Evolutionary conservation across 2,888 invertebrate genomes (phyloP).

Genomic region (Lithosia quadra): DNA sequence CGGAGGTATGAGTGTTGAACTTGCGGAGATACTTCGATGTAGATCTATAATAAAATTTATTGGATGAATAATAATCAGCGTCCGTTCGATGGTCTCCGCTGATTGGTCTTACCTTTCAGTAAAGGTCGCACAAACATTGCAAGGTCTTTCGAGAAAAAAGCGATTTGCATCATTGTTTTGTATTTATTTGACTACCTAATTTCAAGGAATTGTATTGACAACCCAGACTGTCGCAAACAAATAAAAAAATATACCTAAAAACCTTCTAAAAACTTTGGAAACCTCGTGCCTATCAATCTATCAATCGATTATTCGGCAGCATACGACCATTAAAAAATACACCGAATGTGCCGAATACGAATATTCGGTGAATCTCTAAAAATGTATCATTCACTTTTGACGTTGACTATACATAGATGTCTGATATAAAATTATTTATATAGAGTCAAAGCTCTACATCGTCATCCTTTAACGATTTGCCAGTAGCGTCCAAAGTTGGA

Average conservation of each 20-base stretch:
- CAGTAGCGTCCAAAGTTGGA: too few relatives aligned
- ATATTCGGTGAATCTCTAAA: too few relatives aligned
- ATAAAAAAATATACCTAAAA: too few relatives aligned
- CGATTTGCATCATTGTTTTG: slow-evolving; percentile 38
- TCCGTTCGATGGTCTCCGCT: slow-evolving; percentile 27
- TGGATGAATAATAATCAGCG: slow-evolving; percentile 40
- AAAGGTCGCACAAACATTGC: slow-evolving; percentile 54
- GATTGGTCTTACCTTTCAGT: slow-evolving; percentile 55
- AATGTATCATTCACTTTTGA: too few relatives aligned
- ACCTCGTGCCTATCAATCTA: neutral
- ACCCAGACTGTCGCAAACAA: slow-evolving; percentile 4
- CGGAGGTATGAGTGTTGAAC: slow-evolving; percentile 53
- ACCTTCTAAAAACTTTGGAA: neutral
- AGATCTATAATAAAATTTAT: slow-evolving; percentile 31
- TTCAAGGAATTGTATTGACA: slow-evolving; percentile 22
- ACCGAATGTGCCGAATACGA: too few relatives aligned
- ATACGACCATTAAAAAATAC: too few relatives aligned
- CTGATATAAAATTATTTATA: too few relatives aligned
- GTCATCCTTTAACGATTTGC: too few relatives aligned
- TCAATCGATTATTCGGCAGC: too few relatives aligned
- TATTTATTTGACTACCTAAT: slow-evolving; percentile 62
- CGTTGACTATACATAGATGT: too few relatives aligned
- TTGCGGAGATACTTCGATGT: slow-evolving; percentile 37
- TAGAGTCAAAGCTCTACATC: too few relatives aligned
- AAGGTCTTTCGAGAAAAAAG: slow-evolving; percentile 56